Conservation (phyloP, 2,888 invertebrate species). For the Ornithoptera priamus region DNA sequence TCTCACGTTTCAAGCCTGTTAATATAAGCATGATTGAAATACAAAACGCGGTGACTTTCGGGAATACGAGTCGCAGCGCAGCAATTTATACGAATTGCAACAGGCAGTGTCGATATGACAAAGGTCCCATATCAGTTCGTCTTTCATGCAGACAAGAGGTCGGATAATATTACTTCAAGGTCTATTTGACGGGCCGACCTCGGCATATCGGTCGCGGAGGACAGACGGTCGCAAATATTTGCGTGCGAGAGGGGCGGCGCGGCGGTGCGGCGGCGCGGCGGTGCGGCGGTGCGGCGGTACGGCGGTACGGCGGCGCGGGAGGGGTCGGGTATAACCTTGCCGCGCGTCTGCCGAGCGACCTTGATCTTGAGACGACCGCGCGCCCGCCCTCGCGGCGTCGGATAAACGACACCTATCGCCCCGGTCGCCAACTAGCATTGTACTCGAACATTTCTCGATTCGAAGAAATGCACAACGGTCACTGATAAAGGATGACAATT, state of each 20-base stretch:
- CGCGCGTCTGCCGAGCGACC: constrained; percentile 73
- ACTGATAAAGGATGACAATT: not conserved
- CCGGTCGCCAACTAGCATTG: constrained; percentile 43
- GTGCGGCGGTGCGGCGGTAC: constrained; percentile 44
- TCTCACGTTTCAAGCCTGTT: not conserved
- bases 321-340: constrained; percentile 64
- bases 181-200: constrained; percentile 74
- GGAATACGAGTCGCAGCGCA: not conserved
- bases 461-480: constrained; percentile 17
- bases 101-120: constrained; percentile 45
- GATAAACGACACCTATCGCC: constrained; percentile 60
- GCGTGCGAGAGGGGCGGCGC: constrained; percentile 58
- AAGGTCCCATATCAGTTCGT: constrained; percentile 55
- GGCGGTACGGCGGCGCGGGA: constrained; percentile 40
- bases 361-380: constrained; percentile 80
- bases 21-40: not conserved
- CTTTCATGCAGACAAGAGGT: constrained; percentile 67
- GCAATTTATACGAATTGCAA: constrained; percentile 22
- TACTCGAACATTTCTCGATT: constrained; percentile 25
- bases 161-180: constrained; percentile 76
- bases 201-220: constrained; percentile 79
- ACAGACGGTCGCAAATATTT: constrained; percentile 79
- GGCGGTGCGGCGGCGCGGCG: constrained; percentile 39
- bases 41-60: not conserved
- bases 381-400: constrained; percentile 42